phyloP scores from a whole-genome alignment of 37 sponge, comb jelly and placozoan species.

The Aphrocallistes beatrix region DNA sequence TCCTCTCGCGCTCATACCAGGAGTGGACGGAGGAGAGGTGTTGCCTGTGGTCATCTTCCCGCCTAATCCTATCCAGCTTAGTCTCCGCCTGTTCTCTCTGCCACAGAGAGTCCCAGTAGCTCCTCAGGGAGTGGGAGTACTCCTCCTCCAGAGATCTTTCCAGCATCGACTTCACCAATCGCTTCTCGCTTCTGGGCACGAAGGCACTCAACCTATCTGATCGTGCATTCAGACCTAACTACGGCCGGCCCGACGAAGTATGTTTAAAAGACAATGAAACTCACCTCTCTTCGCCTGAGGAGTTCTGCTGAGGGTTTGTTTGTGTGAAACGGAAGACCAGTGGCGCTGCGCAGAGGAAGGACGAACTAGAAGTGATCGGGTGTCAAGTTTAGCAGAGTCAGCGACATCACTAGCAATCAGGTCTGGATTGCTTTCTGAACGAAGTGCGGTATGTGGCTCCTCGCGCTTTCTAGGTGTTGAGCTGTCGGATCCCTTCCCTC shows the following conservation, averaged over 20 bases:
- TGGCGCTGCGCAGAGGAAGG: background rate
- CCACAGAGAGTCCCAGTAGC: conserved; percentile 3
- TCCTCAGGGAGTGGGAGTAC: background rate
- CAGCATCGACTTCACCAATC: background rate
- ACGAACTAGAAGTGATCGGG: background rate
- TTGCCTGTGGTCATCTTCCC: background rate
- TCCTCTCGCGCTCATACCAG: background rate
- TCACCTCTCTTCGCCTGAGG: too few species aligned
- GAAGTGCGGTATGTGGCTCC: background rate
- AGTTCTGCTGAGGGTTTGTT: too few species aligned
- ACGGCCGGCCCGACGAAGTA: too few species aligned
- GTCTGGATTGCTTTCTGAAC: background rate
- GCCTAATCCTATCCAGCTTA: background rate
- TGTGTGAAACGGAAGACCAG: too few species aligned
- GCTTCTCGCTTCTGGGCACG: background rate
- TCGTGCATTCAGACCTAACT: too few species aligned
- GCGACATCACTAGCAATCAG: background rate
- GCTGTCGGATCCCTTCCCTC: too few species aligned
- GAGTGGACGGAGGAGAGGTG: background rate
- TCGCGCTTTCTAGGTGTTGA: background rate
- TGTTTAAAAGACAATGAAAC: too few species aligned
- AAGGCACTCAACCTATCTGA: too few species aligned
- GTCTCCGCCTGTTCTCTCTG: background rate
- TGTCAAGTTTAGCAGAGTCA: background rate
- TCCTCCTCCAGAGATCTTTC: background rate